These are phyloP conservation scores for Octomys mimax DNA, from an alignment of 2,797 vertebrate species.

Conservation along the genomic window DNA sequence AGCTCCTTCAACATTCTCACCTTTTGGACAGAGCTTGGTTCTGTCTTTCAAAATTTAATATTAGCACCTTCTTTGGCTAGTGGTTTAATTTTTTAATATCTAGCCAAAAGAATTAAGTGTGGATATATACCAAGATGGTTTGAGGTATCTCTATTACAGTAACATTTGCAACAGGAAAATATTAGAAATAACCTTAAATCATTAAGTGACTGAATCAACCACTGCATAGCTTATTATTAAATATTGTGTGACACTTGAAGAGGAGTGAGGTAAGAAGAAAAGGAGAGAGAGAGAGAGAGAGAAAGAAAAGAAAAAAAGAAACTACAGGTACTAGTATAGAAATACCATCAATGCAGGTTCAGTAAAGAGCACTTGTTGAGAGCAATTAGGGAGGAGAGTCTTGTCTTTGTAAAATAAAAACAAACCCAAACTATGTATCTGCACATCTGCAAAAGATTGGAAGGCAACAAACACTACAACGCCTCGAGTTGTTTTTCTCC, in stretches of 20 bases:
- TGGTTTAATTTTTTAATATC: background rate
- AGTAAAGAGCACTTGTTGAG: background rate
- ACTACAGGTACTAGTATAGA: background rate
- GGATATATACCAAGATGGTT: background rate
- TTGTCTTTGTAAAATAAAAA: background rate
- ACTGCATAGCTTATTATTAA: background rate
- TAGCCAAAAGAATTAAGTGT: background rate
- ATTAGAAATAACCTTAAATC: conserved; percentile 6
- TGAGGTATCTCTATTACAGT: background rate
- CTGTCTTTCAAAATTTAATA: conserved; percentile 13
- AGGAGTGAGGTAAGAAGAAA: background rate
- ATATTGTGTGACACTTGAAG: background rate
- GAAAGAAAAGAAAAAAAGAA: background rate
- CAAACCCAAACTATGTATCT: background rate
- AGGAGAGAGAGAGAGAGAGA: background rate
- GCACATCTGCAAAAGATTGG: background rate
- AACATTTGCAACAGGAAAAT: background rate
- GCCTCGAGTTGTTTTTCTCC: background rate
- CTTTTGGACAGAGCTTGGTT: conserved; percentile 32
- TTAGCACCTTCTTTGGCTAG: background rate
- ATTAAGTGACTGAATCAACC: background rate
- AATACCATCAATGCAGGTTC: background rate
- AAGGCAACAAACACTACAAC: background rate
- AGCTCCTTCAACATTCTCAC: background rate
- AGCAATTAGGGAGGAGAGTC: background rate